A percentile compares a stretch with the other conserved stretches of the same genome.
phyloP scores from a whole-genome alignment of 2,888 invertebrate genomes.

The Melanotus villosus region DNA sequence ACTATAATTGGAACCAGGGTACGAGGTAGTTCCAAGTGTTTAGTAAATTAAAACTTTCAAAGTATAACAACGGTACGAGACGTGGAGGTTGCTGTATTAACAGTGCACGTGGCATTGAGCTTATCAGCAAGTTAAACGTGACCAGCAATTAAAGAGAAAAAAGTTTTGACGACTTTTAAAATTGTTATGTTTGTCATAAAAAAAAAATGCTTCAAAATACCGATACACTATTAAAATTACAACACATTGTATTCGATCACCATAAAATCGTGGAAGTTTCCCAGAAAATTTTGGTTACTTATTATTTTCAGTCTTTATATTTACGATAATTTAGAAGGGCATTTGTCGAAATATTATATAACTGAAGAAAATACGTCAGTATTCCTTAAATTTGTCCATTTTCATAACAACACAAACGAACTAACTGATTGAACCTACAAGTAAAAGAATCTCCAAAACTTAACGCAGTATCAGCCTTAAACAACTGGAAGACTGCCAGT shows the following conservation, averaged over 20 bases:
- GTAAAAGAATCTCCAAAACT: no score
- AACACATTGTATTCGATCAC: no score
- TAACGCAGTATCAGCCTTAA: no score
- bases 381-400: no score
- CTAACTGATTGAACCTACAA: no score
- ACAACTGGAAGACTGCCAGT: no score
- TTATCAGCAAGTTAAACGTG: constrained; percentile 28
- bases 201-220: background rate
- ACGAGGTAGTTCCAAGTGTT: background rate
- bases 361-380: no score
- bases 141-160: constrained; percentile 33
- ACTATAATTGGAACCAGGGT: background rate
- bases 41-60: background rate
- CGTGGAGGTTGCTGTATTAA: background rate
- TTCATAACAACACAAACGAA: no score
- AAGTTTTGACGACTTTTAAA: constrained; percentile 32
- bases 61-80: background rate
- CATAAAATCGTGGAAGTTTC: background rate
- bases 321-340: no score
- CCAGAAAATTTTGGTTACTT: no score
- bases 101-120: constrained; percentile 24
- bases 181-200: constrained; percentile 9
- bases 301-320: no score
- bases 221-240: background rate
- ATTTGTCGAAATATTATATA: no score